These are phyloP conservation scores for Globodera rostochiensis DNA, from an alignment of 1,140 invertebrate species.

Conservation along the genomic window DNA sequence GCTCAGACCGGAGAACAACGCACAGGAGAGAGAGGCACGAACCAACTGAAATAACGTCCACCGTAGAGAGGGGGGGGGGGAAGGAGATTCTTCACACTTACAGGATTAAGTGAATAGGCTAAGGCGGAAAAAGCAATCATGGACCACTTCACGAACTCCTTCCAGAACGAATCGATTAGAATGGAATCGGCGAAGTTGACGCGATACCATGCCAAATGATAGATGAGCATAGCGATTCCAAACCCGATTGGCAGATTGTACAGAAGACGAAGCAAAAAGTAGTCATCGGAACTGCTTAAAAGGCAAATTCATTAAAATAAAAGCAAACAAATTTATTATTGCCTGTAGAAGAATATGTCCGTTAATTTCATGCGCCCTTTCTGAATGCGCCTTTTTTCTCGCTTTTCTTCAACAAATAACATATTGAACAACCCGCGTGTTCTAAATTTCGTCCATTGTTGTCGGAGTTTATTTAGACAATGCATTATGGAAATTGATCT, in stretches of 20 bases:
- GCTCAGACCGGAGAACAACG: conserved; percentile 33
- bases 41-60: conserved; percentile 39
- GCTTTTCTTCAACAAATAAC: not conserved
- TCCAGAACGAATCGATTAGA: conserved; percentile 20
- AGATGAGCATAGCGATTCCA: conserved; percentile 24
- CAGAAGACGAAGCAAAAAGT: conserved; percentile 34
- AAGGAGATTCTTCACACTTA: not conserved
- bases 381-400: not conserved
- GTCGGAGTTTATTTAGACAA: not conserved
- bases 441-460: not conserved
- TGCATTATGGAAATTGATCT: not conserved
- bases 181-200: conserved; percentile 46
- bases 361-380: not conserved
- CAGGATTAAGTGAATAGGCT: conserved; percentile 44
- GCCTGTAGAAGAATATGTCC: not conserved
- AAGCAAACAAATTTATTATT: not conserved
- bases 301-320: not conserved
- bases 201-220: conserved; percentile 41
- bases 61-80: not conserved
- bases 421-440: not conserved
- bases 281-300: conserved; percentile 42
- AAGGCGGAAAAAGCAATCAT: conserved; percentile 35
- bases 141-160: conserved; percentile 35
- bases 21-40: conserved; percentile 43
- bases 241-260: conserved; percentile 50